Conservation (phyloP, 2,888 invertebrate species). For the Cheilosia soror region DNA sequence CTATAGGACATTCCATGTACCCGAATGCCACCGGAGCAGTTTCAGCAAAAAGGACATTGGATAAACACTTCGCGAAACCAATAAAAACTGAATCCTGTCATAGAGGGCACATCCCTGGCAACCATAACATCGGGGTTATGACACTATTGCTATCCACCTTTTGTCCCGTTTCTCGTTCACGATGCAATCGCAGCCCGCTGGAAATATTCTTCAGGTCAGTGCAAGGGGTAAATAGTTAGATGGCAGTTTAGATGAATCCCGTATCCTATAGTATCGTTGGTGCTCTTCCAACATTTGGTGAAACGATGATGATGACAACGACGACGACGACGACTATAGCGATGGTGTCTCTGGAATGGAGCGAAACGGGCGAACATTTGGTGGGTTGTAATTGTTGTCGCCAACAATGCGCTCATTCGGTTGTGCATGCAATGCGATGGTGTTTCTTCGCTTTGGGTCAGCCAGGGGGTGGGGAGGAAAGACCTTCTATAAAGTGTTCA, state of each 20-base stretch:
- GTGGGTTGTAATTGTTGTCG: conserved; percentile 53
- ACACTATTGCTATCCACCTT: conserved; percentile 36
- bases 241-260: conserved; percentile 55
- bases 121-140: conserved; percentile 58
- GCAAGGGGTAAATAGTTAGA: conserved; percentile 48
- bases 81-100: conserved; percentile 31
- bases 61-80: conserved; percentile 39
- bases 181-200: conserved; percentile 33
- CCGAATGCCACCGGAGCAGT: conserved; percentile 8
- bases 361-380: conserved; percentile 9
- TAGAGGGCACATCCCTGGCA: conserved; percentile 16
- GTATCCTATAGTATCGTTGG: conserved; percentile 23
- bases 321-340: not conserved
- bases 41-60: conserved; percentile 18
- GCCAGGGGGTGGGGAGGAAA: conserved; percentile 9
- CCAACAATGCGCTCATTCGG: conserved; percentile 55
- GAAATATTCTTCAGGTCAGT: conserved; percentile 48
- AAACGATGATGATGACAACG: conserved; percentile 21
- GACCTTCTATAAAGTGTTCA: conserved; percentile 9
- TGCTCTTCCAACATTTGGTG: conserved; percentile 1
- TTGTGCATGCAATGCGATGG: conserved; percentile 21
- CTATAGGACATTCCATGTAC: conserved; percentile 47
- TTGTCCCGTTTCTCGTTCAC: conserved; percentile 19
- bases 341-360: not conserved
- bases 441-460: conserved; percentile 39